Evolutionary conservation across 2,113 vertebrate genomes (phyloP).

Genomic region (Aix galericulata): DNA sequence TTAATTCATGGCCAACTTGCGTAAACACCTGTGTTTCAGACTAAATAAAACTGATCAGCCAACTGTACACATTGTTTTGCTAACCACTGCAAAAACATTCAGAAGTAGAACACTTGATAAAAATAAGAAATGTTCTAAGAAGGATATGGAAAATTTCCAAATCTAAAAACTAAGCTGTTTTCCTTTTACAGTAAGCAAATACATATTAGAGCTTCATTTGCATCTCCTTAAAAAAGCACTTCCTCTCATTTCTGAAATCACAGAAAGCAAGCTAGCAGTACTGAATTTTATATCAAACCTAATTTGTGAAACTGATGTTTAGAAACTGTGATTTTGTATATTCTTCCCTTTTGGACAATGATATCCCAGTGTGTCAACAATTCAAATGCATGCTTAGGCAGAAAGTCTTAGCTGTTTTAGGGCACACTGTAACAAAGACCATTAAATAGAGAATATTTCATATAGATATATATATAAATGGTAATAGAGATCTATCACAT

Average conservation of each 20-base stretch:
- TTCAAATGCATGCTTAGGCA: fast-evolving
- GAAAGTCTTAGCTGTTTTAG: background rate
- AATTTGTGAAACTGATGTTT: background rate
- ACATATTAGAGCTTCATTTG: background rate
- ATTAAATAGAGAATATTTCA: background rate
- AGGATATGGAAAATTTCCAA: background rate
- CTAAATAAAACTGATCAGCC: background rate
- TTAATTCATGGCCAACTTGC: background rate
- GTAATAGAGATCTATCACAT: background rate
- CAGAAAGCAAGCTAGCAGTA: background rate
- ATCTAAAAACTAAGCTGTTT: background rate
- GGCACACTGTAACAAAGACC: background rate
- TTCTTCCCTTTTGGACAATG: background rate
- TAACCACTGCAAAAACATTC: background rate
- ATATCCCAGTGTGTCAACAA: background rate
- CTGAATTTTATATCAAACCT: background rate
- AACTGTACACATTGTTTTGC: background rate
- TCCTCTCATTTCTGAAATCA: background rate
- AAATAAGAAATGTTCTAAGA: background rate
- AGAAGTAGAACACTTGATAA: background rate
- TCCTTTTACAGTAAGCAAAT: background rate
- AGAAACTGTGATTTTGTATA: background rate
- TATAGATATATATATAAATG: background rate
- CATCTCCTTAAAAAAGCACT: background rate
- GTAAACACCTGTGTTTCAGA: background rate